Conservation (phyloP, 2,113 vertebrate genomes). For the Leucoraja erinaceus region DNA sequence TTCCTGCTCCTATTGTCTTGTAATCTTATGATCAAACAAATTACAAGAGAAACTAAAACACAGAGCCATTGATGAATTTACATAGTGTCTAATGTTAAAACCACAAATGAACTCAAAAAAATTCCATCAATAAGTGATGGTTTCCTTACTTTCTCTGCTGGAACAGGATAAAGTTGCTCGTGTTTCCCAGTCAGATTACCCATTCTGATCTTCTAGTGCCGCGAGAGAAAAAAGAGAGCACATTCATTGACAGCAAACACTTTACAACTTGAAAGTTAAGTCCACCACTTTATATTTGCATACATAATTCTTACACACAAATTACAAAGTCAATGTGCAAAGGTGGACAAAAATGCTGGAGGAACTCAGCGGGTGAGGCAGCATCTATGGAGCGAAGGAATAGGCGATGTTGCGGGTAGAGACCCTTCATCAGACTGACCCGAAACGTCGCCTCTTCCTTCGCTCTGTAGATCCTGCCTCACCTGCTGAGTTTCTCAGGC, state of each 20-base stretch:
- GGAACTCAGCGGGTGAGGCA: too few species aligned
- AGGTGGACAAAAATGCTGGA: too few species aligned
- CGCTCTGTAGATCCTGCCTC: too few species aligned
- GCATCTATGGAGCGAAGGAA: too few species aligned
- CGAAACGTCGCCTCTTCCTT: too few species aligned
- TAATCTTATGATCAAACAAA: not conserved
- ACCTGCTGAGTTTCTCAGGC: too few species aligned
- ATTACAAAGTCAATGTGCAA: too few species aligned
- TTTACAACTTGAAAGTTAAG: not conserved
- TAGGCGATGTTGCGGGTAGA: too few species aligned
- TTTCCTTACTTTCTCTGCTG: not conserved
- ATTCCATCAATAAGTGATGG: not conserved
- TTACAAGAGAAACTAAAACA: not conserved
- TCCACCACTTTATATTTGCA: not conserved
- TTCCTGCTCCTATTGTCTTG: too few species aligned
- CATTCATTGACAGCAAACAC: not conserved
- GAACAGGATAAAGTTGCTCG: not conserved
- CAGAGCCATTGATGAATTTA: not conserved
- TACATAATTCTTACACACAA: not conserved
- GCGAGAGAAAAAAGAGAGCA: not conserved
- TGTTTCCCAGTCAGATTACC: constrained; percentile 24
- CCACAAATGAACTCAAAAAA: not conserved
- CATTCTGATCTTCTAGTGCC: constrained; percentile 9
- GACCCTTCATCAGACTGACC: too few species aligned
- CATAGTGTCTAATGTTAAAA: not conserved